Base-by-base conservation (phyloP, 2,888 invertebrate genomes). In the Rhyacophila evoluta region DNA sequence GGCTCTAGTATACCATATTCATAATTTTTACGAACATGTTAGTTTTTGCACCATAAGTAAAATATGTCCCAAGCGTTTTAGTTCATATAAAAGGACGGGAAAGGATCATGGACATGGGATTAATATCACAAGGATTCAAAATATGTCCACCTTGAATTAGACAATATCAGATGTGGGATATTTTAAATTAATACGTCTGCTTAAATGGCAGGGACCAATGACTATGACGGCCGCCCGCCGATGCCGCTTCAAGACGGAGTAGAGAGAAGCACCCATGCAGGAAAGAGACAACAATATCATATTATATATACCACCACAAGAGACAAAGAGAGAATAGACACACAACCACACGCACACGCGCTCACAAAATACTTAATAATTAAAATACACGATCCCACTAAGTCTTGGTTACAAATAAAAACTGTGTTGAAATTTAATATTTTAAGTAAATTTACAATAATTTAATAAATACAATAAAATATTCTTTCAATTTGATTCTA, bases 301-400 rank as follows among this genome's bases (percentile, higher is more conserved):
- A 55, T 55, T 72, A 78, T 78, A 19, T 8, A 41, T 73, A 79
- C 86, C 86, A 86, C 85, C 85, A 85, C 84, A 84, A 84, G 84
- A 82, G 85, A 85, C 86, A 87, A 72, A 78, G 76, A 83, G 83
- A 83, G 55, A 55, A 55, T 79, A 81, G 70, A 82, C 82, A 83
- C 79, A 85, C 84, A 77, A 80, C 81, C 38, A 74, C 70, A 74
- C 55, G 29, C 55, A 55, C 55, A 55, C 55, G 55, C 55, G 55
- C 55, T 55, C 55, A 55, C 55, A 25, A 55, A 55, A 55, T 55
- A 55, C 55, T 55, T 55, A 55, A 73, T 27, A 41, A 27, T 41
- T 27, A 73, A 73, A 73, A 41, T 41, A 55, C 55, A 55, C 19
- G 55, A 19, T 55, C 55, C 15, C 55, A 55, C 55, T 55, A 55